Base-by-base conservation (phyloP, 2,113 vertebrate species). In the Oryzias melastigma region DNA sequence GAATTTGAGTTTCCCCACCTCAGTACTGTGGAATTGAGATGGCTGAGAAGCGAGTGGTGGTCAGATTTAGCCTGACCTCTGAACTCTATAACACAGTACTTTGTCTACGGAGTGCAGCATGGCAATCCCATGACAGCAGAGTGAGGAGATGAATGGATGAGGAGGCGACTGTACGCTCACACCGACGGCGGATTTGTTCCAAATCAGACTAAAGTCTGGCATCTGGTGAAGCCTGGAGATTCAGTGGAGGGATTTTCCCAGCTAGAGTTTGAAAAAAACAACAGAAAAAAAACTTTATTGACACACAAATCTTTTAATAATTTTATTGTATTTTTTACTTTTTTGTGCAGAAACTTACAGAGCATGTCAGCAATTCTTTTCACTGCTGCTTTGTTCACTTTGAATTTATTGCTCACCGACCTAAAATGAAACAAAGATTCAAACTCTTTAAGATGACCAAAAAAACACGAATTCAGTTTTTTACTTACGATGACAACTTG, bases 401-500 rank as follows among this genome's bases (percentile, higher is more conserved):
- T 85, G 69, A 83, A 90, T 49, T 89, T 83, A 14, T 52, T 77
- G 62, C 80, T 78, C 27, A 84, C 80, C 8, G 75, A 84, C 62
- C 92, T 93, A 77, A 5, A n/a, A 62, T 8, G 16, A 71, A 29
- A 59, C 19, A 77, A 56, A 35, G 35, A 35, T 35, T 35, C 35
- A 35, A 35, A 35, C 35, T 35, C 2, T 35, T 35, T 12, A 35
- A 35, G 8, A 8, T 35, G 8, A 35, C 35, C 35, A 35, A 35
- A 35, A 35, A 35, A 35, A 15, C 16, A 56, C 65, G 10, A 50
- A 54, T 64, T 35, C 80, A 73, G 68, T 47, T 64, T 6, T 56
- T 71, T 49, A 92, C 93, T 93, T 87, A 98, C 96, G 4, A 66
- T 87, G 89, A 94, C 52, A 67, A 84, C 87, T 89, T 95, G 19